Evolutionary conservation across 2,797 vertebrate genomes (phyloP), one percentile per base, ranked within the genome.

Genomic region (Manis javanica): DNA sequence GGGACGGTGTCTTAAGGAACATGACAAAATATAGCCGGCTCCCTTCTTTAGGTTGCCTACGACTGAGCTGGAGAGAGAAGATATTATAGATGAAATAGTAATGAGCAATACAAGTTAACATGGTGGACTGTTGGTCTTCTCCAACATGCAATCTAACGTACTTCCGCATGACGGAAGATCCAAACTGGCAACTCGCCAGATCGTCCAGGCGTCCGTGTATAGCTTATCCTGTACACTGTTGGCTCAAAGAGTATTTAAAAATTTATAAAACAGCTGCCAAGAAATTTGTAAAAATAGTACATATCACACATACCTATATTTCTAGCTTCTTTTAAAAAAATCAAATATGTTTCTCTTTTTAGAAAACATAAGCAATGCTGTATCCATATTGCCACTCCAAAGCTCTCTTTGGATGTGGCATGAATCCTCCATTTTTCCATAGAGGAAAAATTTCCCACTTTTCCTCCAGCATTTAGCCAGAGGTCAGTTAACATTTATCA

Each of bases 281-380:
- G 4, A 82, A 66, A 77, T 83, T 78, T 78, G 24, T 68, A 66
- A 95, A 93, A 94, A 53, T 66, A 82, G 24, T n/a, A 66, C 15
- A 55, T 85, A 55, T 57, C 66, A 85, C 61, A 78, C 68, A 77
- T 78, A 66, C 83, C 53, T 64, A 46, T 53, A 53, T 61, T 92
- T 87, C 29, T 63, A 69, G 31, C 24, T 90, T 71, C 63, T 89
- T 19, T 75, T 64, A 14, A 69, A 87, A 88, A 90, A 94, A 51
- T 85, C 18, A 91, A 78, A 37, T 37, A 57, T 3, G 5, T 72
- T 55, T 88, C 49, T 88, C 63, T 83, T 92, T 24, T 51, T 84
- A 85, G 55, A 57, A 90, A 90, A 53, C 2, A 26, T 4, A 75
- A 46, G 49, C 34, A 55, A n/a, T 77, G 7, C 21, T 39, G 29